Evolutionary conservation across 2,113 vertebrate genomes (phyloP).

Genomic region (Peromyscus maniculatus): DNA sequence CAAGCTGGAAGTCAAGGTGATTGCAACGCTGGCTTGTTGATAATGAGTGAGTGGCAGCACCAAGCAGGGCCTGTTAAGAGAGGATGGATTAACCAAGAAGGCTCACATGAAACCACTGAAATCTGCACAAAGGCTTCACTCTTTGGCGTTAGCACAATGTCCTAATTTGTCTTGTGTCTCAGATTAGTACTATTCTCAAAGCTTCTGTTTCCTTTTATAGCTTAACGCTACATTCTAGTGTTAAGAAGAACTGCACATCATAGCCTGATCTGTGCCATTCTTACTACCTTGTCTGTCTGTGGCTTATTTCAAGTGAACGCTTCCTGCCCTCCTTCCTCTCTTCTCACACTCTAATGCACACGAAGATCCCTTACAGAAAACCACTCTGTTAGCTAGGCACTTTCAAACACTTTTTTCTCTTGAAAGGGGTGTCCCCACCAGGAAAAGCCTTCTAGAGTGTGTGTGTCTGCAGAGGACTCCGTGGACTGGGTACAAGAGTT

Average conservation of each 20-base stretch:
- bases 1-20: constrained; percentile 34
- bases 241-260: not conserved
- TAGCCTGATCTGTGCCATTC: not conserved
- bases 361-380: not conserved
- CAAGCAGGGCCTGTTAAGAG: not conserved
- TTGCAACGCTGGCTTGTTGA: not conserved
- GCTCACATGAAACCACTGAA: not conserved
- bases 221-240: not conserved
- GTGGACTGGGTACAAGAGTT: not conserved
- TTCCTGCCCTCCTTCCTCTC: not conserved
- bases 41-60: not conserved
- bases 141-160: not conserved
- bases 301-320: not conserved
- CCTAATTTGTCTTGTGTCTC: not conserved
- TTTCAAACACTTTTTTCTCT: not conserved
- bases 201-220: not conserved
- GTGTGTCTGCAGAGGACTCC: not conserved
- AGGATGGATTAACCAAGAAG: not conserved
- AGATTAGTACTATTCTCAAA: not conserved
- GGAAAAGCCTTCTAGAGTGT: not conserved
- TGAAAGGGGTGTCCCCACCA: not conserved
- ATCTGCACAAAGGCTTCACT: not conserved
- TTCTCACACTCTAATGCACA: not conserved
- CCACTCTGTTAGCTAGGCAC: not conserved
- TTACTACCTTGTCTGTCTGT: not conserved